Percentiles rank a stretch among this genome's conserved stretches.
Evolutionary conservation across 2,113 vertebrate species (phyloP).

Genomic region (Halichoeres trimaculatus): DNA sequence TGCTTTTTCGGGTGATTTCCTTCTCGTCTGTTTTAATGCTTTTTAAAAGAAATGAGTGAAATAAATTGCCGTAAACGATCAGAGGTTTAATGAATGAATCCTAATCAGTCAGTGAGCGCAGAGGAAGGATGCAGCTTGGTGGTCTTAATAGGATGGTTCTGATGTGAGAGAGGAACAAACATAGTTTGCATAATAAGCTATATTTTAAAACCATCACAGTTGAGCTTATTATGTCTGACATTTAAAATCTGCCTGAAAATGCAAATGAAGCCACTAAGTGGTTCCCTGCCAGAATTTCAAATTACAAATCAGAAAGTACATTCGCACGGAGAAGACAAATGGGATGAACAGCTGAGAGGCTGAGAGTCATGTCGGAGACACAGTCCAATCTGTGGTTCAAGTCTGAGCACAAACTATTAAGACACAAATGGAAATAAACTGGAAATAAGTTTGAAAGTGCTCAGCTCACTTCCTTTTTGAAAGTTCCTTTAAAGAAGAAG

Average conservation of each 20-base stretch:
- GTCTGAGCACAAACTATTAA: not conserved
- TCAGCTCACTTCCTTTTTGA: not conserved
- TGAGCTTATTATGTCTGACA: slow-evolving; percentile 74
- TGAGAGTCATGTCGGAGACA: slow-evolving; percentile 1
- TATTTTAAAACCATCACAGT: slow-evolving; percentile 60
- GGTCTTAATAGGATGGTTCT: slow-evolving; percentile 40
- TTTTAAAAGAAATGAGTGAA: slow-evolving; percentile 23
- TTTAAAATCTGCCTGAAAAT: slow-evolving; percentile 73
- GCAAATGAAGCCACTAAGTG: slow-evolving; percentile 70
- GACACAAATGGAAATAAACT: not conserved
- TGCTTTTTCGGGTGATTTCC: slow-evolving; percentile 17
- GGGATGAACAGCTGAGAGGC: slow-evolving; percentile 25
- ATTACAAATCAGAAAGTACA: slow-evolving; percentile 44
- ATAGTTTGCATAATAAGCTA: slow-evolving; percentile 66
- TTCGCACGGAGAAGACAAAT: slow-evolving; percentile 39
- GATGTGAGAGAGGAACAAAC: slow-evolving; percentile 56
- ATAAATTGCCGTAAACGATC: slow-evolving; percentile 43
- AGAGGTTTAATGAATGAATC: slow-evolving; percentile 45
- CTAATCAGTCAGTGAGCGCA: slow-evolving; percentile 23
- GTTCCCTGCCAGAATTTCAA: slow-evolving; percentile 42
- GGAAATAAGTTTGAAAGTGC: not conserved
- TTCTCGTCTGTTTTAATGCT: slow-evolving; percentile 26
- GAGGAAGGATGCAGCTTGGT: slow-evolving; percentile 25
- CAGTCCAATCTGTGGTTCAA: slow-evolving; percentile 1
- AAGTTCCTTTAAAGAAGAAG: not conserved